phyloP scores from a whole-genome alignment of 2,113 vertebrate genomes.

The Dissostichus mawsoni region DNA sequence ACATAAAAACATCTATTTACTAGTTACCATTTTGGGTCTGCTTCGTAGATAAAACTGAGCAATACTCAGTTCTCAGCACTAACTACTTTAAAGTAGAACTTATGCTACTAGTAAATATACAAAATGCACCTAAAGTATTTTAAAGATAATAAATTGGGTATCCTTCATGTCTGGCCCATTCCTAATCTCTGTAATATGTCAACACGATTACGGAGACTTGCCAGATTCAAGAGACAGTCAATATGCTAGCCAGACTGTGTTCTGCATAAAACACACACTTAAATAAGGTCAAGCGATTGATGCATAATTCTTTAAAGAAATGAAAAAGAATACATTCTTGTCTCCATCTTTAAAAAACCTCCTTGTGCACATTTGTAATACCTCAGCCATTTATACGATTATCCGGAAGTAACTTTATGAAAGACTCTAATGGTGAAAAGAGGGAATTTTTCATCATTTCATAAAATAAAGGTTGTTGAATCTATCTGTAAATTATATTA shows the following conservation, averaged over 20 bases:
- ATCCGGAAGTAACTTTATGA: neutral
- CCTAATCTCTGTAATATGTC: neutral
- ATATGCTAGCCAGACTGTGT: constrained; percentile 49
- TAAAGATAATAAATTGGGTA: neutral
- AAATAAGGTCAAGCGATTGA: neutral
- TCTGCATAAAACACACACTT: constrained; percentile 16
- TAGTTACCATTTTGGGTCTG: too few relatives aligned
- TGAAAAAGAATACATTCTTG: constrained; percentile 7
- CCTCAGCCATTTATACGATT: neutral
- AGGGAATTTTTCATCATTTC: constrained; percentile 25
- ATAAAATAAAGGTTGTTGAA: constrained; percentile 18
- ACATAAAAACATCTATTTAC: too few relatives aligned
- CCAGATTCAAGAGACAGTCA: constrained; percentile 23
- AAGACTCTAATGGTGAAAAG: constrained; percentile 2
- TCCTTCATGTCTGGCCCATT: neutral
- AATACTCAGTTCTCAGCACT: too few relatives aligned
- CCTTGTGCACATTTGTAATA: neutral
- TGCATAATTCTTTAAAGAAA: constrained; percentile 16
- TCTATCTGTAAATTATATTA: constrained; percentile 8
- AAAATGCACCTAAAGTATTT: neutral
- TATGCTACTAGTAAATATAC: too few relatives aligned
- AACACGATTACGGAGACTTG: constrained; percentile 45
- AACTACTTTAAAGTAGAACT: neutral
- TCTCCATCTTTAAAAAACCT: constrained; percentile 12
- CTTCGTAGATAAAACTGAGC: too few relatives aligned